Conservation (phyloP, 2,888 invertebrate genomes). For the Chloromyia formosa region DNA sequence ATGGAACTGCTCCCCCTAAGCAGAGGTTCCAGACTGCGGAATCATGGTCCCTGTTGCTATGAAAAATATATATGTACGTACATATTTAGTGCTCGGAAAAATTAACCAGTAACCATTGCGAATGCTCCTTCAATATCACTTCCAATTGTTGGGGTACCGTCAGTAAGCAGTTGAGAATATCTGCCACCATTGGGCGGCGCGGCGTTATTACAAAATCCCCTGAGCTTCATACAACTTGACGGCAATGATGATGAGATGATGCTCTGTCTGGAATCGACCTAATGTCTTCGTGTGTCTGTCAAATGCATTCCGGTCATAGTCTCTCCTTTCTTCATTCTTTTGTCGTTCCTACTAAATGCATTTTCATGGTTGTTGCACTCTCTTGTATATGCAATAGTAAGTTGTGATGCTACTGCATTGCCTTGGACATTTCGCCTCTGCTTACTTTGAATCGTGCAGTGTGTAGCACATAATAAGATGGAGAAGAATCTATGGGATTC, state of each 20-base stretch:
- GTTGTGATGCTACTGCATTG: not conserved
- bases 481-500: conserved; percentile 8
- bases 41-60: not conserved
- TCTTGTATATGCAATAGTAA: not conserved
- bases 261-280: conserved; percentile 6
- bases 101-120: not conserved
- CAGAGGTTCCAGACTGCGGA: not conserved
- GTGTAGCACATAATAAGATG: not conserved
- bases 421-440: not conserved
- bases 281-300: conserved; percentile 5
- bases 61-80: no score
- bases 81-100: not conserved
- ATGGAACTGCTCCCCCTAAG: not conserved
- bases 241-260: not conserved
- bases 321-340: conserved; percentile 2
- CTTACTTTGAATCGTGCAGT: no score
- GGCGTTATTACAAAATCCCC: not conserved
- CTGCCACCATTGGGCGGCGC: not conserved
- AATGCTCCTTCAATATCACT: no score
- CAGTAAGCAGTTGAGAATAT: not conserved
- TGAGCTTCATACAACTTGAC: not conserved
- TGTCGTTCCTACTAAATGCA: conserved; percentile 19
- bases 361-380: conserved; percentile 33
- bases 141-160: not conserved
- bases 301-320: not conserved